Base-by-base conservation (phyloP, 2,113 vertebrate genomes). In the Phyllostomus hastatus region DNA sequence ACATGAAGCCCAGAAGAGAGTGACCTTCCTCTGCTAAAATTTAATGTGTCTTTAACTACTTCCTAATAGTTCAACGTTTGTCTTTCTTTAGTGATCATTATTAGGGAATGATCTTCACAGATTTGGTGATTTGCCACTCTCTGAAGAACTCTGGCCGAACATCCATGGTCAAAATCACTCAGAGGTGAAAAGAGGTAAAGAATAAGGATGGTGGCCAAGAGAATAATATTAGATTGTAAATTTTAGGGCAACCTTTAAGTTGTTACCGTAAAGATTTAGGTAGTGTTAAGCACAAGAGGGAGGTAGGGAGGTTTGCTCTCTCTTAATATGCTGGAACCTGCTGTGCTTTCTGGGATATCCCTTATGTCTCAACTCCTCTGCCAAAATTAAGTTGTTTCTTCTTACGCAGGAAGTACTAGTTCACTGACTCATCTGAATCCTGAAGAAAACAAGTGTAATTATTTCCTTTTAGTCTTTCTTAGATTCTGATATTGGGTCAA, bases 71-170 rank as follows among this genome's bases (percentile, higher is more conserved):
- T 91, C 69, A 81, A 82, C 95, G 98, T 98, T 97, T 97, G 92
- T 94, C 50, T 95, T 14, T 76, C 46, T 95, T 90, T 82, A 19
- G 54, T 97, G 96, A 97, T 81, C 48, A 91, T 75, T 83, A 28
- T 41, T 82, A 98, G 97, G 91, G 95, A 97, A 97, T 90, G 96
- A 95, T 97, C 95, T 98, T 98, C 94, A 98, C 96, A 97, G 97
- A 96, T 94, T 95, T 96, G 97, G 95, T 98, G 98, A 98, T 99
- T 98, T 98, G 98, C 97, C 96, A 97, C 96, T 98, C 97, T 98
- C 98, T 98, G 98, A 98, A 83, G 64, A n/a, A 84, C 59, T 86
- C 95, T 64, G 82, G 88, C 61, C 95, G 97, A 98, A 97, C 33
- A 69, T 96, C 98, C 87, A 41, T 96, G 98, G 98, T 98, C 95